A percentile compares a stretch with the other conserved stretches of the same genome.
These are phyloP conservation scores for Lagenorhynchus albirostris DNA, from an alignment of 2,113 vertebrate species.

Conservation along the genomic window DNA sequence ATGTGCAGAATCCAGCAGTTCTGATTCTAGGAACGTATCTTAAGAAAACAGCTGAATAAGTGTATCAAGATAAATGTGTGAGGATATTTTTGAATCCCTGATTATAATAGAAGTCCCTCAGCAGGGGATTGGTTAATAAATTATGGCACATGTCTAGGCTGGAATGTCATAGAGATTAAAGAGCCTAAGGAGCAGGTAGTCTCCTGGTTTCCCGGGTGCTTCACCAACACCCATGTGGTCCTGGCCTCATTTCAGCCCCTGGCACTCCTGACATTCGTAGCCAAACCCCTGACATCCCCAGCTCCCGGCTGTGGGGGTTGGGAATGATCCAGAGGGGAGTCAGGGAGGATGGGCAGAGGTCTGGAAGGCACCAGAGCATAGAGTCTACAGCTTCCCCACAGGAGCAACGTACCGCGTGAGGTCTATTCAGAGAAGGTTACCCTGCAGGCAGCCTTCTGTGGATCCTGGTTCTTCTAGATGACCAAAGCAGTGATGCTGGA, in stretches of 20 bases:
- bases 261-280: neutral
- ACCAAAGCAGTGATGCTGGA: neutral
- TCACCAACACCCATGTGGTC: neutral
- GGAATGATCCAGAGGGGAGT: neutral
- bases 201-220: neutral
- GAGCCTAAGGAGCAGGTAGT: neutral
- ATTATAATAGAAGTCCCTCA: neutral
- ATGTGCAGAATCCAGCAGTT: neutral
- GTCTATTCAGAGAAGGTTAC: neutral
- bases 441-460: neutral
- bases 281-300: neutral
- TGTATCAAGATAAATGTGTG: neutral
- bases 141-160: neutral
- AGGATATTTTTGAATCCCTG: slow-evolving; percentile 5
- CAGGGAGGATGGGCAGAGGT: neutral
- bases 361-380: neutral
- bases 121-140: neutral
- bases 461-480: neutral
- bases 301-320: neutral
- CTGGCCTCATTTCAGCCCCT: neutral
- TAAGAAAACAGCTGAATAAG: slow-evolving; percentile 7
- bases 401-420: neutral
- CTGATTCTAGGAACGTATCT: neutral
- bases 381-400: neutral
- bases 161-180: neutral